A percentile compares a stretch with the other conserved stretches of the same genome.
Conservation (phyloP, 2,797 vertebrate species). For the Florisuga fusca region DNA sequence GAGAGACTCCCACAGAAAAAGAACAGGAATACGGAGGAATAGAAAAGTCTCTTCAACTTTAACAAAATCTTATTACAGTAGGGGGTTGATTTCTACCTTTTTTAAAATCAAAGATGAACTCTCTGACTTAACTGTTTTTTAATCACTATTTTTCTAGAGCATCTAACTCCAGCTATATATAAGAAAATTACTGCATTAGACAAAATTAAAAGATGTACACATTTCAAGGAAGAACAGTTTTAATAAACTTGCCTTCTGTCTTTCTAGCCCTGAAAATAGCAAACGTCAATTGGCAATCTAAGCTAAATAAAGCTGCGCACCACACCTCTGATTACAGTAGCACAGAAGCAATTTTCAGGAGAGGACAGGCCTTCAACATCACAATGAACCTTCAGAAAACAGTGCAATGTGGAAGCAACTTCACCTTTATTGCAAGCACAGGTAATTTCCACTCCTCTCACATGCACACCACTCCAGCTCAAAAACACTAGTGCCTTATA, state of each 20-base stretch:
- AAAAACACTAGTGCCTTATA: not conserved
- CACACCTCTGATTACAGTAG: constrained; percentile 79
- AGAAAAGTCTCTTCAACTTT: not conserved
- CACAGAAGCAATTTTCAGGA: constrained; percentile 69
- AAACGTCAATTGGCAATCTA: constrained; percentile 58
- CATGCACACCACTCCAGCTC: not conserved
- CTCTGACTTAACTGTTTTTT: not conserved
- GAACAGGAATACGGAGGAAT: not conserved
- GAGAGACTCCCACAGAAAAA: not conserved
- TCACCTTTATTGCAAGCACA: constrained; percentile 61
- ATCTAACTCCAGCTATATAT: not conserved
- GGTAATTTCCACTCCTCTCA: constrained; percentile 15
- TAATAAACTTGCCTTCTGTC: not conserved
- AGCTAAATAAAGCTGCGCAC: constrained; percentile 77
- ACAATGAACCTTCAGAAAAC: constrained; percentile 58
- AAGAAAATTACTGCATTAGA: not conserved
- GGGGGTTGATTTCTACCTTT: not conserved
- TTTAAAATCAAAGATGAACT: not conserved
- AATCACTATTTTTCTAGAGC: not conserved
- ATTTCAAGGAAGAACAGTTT: not conserved
- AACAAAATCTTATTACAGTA: not conserved
- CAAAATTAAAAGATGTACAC: not conserved
- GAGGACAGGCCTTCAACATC: constrained; percentile 80
- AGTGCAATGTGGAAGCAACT: not conserved
- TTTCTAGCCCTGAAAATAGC: constrained; percentile 50